phyloP scores from a whole-genome alignment of 2,113 vertebrate species.

The Falcunculus frontatus region DNA sequence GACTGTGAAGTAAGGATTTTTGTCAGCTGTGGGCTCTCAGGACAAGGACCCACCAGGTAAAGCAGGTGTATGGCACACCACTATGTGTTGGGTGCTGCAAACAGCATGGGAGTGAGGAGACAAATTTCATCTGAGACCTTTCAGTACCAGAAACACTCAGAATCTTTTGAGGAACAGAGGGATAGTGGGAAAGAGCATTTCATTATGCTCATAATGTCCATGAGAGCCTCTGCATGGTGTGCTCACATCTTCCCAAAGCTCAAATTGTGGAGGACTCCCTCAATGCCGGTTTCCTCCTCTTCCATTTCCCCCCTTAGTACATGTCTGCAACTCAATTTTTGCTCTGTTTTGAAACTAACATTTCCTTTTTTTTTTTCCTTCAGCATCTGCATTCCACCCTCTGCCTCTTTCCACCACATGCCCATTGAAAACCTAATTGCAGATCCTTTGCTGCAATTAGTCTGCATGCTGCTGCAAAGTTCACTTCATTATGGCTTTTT shows the following conservation, averaged over 20 bases:
- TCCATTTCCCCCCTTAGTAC: neutral
- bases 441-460: constrained; percentile 58
- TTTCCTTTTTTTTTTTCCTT: constrained; percentile 17
- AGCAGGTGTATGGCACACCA: accelerated
- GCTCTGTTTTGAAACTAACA: constrained; percentile 11
- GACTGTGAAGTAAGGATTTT: neutral
- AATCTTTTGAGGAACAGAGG: neutral
- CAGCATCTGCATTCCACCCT: constrained; percentile 22
- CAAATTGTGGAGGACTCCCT: neutral
- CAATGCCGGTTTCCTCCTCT: neutral
- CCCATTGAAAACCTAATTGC: constrained; percentile 47
- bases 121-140: neutral
- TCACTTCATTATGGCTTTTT: constrained; percentile 43
- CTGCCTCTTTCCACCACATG: neutral
- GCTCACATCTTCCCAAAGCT: neutral
- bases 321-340: neutral
- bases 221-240: neutral
- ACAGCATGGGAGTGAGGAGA: neutral
- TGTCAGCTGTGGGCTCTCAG: neutral
- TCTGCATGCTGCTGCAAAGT: neutral
- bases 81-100: neutral
- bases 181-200: neutral
- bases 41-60: neutral
- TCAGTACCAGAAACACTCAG: neutral
- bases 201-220: neutral